Conservation (phyloP, 2,797 vertebrate genomes). For the Sebastes flavidus region DNA sequence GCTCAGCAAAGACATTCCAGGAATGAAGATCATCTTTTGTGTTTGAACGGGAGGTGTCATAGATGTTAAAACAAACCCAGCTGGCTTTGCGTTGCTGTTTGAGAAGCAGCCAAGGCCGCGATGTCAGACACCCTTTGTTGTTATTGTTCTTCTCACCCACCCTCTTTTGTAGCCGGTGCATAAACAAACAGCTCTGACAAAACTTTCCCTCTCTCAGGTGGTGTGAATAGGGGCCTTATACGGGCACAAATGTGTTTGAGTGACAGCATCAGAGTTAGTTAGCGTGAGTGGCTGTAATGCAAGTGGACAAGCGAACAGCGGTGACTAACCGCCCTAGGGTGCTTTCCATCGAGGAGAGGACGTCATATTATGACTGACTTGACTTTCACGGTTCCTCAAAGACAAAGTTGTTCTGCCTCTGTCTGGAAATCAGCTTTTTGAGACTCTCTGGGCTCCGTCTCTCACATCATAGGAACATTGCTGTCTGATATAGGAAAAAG, state of each 20-base stretch:
- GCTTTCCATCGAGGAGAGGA: conserved; percentile 10
- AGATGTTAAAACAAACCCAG: conserved; percentile 31
- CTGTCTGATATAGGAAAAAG: conserved; percentile 25
- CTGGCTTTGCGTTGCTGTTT: neutral
- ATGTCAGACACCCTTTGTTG: conserved; percentile 16
- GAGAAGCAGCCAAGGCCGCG: conserved; percentile 6
- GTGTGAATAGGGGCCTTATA: neutral
- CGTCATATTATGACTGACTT: conserved; percentile 29
- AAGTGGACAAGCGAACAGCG: conserved; percentile 6
- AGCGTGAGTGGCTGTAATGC: neutral
- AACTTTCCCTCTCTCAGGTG: neutral
- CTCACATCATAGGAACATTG: conserved; percentile 7
- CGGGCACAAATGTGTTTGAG: neutral
- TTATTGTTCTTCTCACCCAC: conserved; percentile 7
- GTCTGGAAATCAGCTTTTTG: conserved; percentile 20
- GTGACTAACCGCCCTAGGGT: neutral
- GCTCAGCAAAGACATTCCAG: conserved; percentile 69
- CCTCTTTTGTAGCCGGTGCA: conserved; percentile 12
- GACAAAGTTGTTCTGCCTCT: conserved; percentile 21
- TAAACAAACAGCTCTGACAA: conserved; percentile 19
- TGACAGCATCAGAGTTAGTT: conserved; percentile 19
- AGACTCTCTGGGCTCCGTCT: neutral
- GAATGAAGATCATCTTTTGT: conserved; percentile 48
- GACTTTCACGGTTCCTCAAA: conserved; percentile 43
- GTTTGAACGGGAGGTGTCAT: conserved; percentile 40